Conservation (phyloP, 2,888 invertebrate genomes). For the Eristalinus aeneus region DNA sequence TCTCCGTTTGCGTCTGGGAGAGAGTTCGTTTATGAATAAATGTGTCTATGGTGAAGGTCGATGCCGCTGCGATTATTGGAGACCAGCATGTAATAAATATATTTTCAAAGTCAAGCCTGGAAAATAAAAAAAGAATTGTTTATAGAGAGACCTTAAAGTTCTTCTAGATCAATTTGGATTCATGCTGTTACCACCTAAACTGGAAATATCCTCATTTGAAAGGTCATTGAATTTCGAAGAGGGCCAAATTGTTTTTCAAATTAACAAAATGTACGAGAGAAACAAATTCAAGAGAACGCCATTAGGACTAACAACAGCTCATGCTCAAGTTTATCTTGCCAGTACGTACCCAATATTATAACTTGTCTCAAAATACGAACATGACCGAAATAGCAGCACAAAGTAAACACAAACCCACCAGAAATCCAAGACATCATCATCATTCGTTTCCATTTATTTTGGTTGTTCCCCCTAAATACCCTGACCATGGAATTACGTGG, state of each 20-base stretch:
- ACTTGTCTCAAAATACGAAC: background rate
- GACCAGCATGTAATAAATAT: too few relatives aligned
- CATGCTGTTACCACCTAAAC: background rate
- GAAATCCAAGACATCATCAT: conserved; percentile 17
- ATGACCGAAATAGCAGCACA: background rate
- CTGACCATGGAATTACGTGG: background rate
- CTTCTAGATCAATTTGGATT: background rate
- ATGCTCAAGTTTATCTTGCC: conserved; percentile 26
- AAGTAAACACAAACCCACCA: background rate
- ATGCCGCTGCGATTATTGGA: too few relatives aligned
- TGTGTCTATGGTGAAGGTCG: too few relatives aligned
- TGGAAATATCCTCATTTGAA: background rate
- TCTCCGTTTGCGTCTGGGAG: too few relatives aligned
- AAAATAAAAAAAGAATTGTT: too few relatives aligned
- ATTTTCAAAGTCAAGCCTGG: too few relatives aligned
- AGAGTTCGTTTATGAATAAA: too few relatives aligned
- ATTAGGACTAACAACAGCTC: conserved; percentile 39
- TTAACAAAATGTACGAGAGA: conserved; percentile 19
- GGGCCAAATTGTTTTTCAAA: conserved; percentile 22
- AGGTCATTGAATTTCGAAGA: conserved; percentile 7
- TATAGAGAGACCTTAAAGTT: too few relatives aligned
- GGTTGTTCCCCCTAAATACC: background rate
- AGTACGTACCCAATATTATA: background rate
- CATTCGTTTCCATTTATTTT: conserved; percentile 29
- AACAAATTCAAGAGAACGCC: background rate